Base-by-base conservation (phyloP, 2,797 vertebrate genomes). In the Arnoldichthys spilopterus region DNA sequence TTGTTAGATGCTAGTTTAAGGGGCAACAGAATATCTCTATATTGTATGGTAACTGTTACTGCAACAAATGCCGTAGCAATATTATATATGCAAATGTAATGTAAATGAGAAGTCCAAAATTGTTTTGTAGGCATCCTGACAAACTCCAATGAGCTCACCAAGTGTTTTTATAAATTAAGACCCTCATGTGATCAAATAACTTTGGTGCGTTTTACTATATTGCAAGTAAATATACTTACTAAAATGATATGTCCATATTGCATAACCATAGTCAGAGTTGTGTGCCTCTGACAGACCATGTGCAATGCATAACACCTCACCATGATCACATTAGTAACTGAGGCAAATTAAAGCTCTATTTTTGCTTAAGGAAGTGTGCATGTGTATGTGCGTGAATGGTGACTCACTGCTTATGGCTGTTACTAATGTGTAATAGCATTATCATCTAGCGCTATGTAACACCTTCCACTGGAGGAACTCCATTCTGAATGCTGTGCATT, bases 321-420 rank as follows among this genome's bases (percentile, higher is more conserved):
- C 47, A 53, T 15, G 45, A 51, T 70, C 68, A 34, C 47, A 34
- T 12, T 68, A 22, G 22, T 68, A 68, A 28, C 7, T 53, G 16
- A 70, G 47, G 67, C 47, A 53, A 20, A 51, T 51, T 12, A 32
- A 69, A 69, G 15, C 8, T 2, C 67, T 70, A 53, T 56, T 49
- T 45, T 49, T 53, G 28, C 20, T 37, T 34, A 67, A 79, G 66
- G 80, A 75, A 62, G 85, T 86, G 2, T 8, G 43, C 20, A 26
- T 6, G 15, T 45, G 5, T 22, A 67, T 74, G 9, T 34, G 66
- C 75, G 9, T 22, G 28, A 70, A 18, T 9, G 4, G 30, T 69
- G 67, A 69, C 47, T 69, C 67, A 69, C 45, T 69, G 67, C 45
- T 51, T 32, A 30, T 47, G 24, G 45, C 47, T 2, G 26, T 51